Base-by-base conservation (phyloP, 1,140 invertebrate species). In the Dinoponera quadriceps region DNA sequence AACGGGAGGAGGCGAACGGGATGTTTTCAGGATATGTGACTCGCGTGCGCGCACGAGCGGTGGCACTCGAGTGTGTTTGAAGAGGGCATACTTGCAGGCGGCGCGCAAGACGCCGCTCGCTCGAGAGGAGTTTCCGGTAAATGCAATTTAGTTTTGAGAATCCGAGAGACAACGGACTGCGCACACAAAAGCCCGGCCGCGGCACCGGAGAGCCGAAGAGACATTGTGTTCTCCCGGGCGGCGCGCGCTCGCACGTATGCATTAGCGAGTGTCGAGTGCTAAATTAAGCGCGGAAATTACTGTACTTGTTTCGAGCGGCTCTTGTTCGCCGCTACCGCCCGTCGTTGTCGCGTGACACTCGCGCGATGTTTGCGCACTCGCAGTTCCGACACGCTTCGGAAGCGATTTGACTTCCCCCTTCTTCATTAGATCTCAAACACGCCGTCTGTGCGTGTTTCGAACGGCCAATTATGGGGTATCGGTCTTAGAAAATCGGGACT, bases 131-230 rank as follows among this genome's bases (percentile, higher is more conserved):
- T 44, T 82, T 87, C 60, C 60, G 33, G 84, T 85, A 89, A 89
- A 91, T 86, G 88, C 69, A 85, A 90, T 90, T 89, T 83, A 65
- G 51, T 87, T 89, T 73, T 57, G 18, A 85, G 75, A 59, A 82
- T 81, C 63, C 33, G 16, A 18, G 57, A 33, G 49, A 63, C 69
- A 44, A 82, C 27, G 66, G 11, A 63, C 38, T 51, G 44, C 65
- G 44, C 54, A 75, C 29, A 69, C 49, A 71, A 44, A 78, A 59
- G 44, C 9, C 3, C 14, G 25, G 13, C 3, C 57, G 25, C 16
- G 18, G 9, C 65, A 14, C 18, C 20, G n/a, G n/a, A 22, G 16
- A 48, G 68, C 14, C 9, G 22, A 27, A 54, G 33, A 62, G 33
- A 62, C 44, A 69, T 78, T 71, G 68, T 82, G 75, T 72, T 69